These are phyloP conservation scores for Mactromeris polynyma DNA, from an alignment of 2,888 invertebrate species.

Conservation along the genomic window DNA sequence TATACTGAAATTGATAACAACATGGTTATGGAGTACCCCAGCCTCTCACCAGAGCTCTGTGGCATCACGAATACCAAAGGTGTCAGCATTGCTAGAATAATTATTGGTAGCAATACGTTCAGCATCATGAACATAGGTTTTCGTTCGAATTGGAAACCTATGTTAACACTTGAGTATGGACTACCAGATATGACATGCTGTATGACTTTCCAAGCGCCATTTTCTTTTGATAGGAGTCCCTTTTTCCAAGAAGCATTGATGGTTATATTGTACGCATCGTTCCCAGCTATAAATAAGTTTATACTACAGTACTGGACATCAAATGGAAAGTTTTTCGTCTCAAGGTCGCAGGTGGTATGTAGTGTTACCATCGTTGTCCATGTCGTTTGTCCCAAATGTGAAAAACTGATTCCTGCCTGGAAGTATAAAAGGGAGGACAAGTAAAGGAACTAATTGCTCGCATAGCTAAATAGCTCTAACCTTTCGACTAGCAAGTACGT, in stretches of 20 bases:
- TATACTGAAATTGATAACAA: slow-evolving; percentile 48
- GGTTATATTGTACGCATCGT: background rate
- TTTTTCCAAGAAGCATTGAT: background rate
- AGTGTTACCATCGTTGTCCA: background rate
- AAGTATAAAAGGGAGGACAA: background rate
- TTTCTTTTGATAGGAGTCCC: background rate
- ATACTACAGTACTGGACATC: background rate
- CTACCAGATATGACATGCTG: background rate
- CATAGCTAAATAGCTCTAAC: too few species aligned
- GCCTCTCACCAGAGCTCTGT: slow-evolving; percentile 22
- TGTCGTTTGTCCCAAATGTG: background rate
- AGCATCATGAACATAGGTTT: slow-evolving; percentile 29
- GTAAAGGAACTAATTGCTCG: too few species aligned
- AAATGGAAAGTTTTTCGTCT: slow-evolving; percentile 29
- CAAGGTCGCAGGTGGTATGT: slow-evolving; percentile 19
- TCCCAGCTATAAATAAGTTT: background rate
- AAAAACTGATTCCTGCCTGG: background rate
- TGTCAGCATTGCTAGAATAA: slow-evolving; percentile 25
- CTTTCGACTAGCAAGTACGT: too few species aligned
- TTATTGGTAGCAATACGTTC: slow-evolving; percentile 29
- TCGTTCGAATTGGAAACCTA: slow-evolving; percentile 1
- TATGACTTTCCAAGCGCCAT: slow-evolving; percentile 13
- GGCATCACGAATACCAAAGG: slow-evolving; percentile 32
- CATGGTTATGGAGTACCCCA: slow-evolving; percentile 36
- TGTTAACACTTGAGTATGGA: background rate